These are phyloP conservation scores for Paramormyrops kingsleyae DNA, from an alignment of 2,113 vertebrate genomes.

Conservation along the genomic window DNA sequence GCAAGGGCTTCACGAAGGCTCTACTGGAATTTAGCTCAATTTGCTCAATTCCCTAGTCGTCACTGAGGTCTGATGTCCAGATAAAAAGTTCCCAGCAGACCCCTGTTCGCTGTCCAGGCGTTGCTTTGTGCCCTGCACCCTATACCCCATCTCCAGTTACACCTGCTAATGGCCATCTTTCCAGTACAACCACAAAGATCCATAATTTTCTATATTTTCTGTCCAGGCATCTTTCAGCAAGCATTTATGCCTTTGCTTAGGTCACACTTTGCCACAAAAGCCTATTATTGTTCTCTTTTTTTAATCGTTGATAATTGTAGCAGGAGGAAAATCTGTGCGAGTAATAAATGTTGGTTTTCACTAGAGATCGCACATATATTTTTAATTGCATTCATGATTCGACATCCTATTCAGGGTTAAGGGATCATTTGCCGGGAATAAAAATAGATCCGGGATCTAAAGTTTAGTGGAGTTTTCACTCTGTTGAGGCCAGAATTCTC, in stretches of 20 bases:
- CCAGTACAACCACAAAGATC: neutral
- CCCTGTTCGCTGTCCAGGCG: neutral
- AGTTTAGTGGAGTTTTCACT: neutral
- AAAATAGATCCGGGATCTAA: neutral
- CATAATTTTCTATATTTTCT: neutral
- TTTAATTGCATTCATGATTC: neutral
- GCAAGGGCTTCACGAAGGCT: neutral
- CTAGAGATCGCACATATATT: neutral
- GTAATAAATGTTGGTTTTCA: neutral
- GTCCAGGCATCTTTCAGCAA: neutral
- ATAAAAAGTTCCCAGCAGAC: neutral
- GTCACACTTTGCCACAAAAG: neutral
- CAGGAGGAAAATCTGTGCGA: neutral
- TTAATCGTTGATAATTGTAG: neutral
- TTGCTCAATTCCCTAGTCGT: neutral
- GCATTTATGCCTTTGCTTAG: neutral
- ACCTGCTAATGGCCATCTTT: neutral
- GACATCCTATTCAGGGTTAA: neutral
- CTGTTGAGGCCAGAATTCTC: neutral
- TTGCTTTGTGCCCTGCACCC: neutral
- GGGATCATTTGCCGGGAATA: neutral
- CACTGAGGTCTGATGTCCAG: slow-evolving; percentile 5
- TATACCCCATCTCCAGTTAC: neutral
- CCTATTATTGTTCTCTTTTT: neutral
- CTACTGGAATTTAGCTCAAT: neutral